phyloP scores from a whole-genome alignment of 2,113 vertebrate species.

The Gasterosteus aculeatus region DNA sequence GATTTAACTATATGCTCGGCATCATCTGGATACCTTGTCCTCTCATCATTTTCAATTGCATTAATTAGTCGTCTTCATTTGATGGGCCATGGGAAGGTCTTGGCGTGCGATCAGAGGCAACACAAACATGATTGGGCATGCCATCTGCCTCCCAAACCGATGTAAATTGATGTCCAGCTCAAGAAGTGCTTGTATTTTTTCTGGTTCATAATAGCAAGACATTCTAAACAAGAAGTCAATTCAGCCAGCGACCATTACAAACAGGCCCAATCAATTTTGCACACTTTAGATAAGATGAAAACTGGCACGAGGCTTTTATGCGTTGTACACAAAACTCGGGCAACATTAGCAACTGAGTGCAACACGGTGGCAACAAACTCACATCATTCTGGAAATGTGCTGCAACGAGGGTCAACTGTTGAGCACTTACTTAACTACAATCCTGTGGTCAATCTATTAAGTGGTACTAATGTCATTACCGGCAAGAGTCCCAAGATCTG shows the following conservation, averaged over 20 bases:
- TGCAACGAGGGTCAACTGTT: background rate
- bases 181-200: background rate
- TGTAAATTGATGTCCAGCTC: background rate
- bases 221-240: background rate
- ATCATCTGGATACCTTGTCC: background rate
- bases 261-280: background rate
- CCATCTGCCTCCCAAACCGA: background rate
- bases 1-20: background rate
- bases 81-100: background rate
- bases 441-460: constrained; percentile 9
- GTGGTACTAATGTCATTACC: constrained; percentile 45
- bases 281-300: background rate
- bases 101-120: background rate
- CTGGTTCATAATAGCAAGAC: background rate
- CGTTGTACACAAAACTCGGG: background rate
- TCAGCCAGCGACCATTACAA: background rate
- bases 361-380: background rate
- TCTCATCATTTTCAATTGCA: background rate
- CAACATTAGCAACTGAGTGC: background rate
- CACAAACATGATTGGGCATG: constrained; percentile 26
- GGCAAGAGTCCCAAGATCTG: constrained; percentile 51
- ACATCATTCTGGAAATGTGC: background rate
- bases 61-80: constrained; percentile 13
- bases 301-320: background rate
- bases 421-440: constrained; percentile 40